Evolutionary conservation across 2,888 invertebrate genomes (phyloP), one percentile per base, ranked within the genome.

Genomic region (Tetheella fluctuosa): DNA sequence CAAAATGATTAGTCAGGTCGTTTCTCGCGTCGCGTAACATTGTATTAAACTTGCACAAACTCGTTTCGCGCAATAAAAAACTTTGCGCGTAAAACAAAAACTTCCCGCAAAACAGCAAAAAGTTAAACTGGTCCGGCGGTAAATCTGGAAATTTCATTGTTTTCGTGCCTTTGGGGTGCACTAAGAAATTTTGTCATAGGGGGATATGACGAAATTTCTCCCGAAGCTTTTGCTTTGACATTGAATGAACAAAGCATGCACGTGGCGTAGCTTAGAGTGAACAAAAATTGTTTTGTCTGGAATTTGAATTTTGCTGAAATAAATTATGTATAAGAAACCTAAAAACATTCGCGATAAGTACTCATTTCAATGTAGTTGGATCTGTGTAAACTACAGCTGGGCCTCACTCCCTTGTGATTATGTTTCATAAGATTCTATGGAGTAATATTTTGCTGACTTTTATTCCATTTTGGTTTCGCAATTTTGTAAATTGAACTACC

Each of bases 21-120:
- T 68, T 64, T 63, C 61, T 64, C 63, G 64, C 65, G 64, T 59
- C 65, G 59, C 64, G 63, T 62, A 63, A 65, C 67, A 65, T 57
- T 57, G 28, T 28, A 64, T 59, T 59, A 58, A 60, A 64, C 30
- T 65, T 54, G 52, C 20, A 57, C 23, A 34, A 66, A 68, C 68
- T 64, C 64, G 58, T 68, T 68, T 55, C 25, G n/a, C 39, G 54
- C 39, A 68, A 68, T 64, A 69, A 59, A 55, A 69, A 69, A 68
- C 64, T 69, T 71, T 61, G 37, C n/a, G 61, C 59, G 62, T 71
- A 58, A 68, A 64, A 71, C 54, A 64, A 71, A 69, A 68, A 62
- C 63, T 64, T 55, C 34, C 20, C 54, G 58, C 55, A 56, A n/a
- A 68, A 68, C 61, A 68, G 59, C 59, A 55, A 60, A 59, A 59